Evolutionary conservation across 2,888 invertebrate species (phyloP), one percentile per base, ranked within the genome.

Genomic region (Callimorpha dominula): DNA sequence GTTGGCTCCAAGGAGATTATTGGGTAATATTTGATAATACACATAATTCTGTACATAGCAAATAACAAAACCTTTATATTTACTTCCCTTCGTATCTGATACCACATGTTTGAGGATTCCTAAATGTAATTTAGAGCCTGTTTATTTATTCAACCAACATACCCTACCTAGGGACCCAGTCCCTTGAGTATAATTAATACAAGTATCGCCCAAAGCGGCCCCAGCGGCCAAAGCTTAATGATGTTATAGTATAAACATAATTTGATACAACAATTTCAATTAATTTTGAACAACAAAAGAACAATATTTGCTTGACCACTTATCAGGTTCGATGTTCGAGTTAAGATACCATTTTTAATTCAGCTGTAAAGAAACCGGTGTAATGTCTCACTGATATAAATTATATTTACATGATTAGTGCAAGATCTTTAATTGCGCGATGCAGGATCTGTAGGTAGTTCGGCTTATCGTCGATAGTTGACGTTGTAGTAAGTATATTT

Each of bases 181-280:
- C 64, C 17, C n/a, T 1, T 40, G 20, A 66, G 72, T 62, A 70
- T 76, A 73, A 66, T 73, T 72, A 31, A 60, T 31, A 14, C 31
- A 60, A 31, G 60, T 31, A 60, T 60, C 31, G 31, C 1, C 20
- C 31, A 31, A 4, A 14, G 60, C 31, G 60, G 12, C 31, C 31
- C 12, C 60, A 60, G 20, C 20, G 65, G 50, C 42, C 54, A 63
- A 70, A 62, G 67, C 42, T 71, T 73, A 75, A 72, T 71, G 68
- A 63, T n/a, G n/a, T n/a, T n/a, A n/a, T n/a, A 74, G 71, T 69
- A 68, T 54, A 71, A 79, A 79, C 65, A 75, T 73, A 6, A 75
- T 70, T 74, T 68, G 7, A 43, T 63, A 63, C n/a, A 64, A 43
- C 63, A 43, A 64, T 64, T 40, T 42, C 43, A 43, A 64, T 43